phyloP scores from a whole-genome alignment of 2,797 vertebrate genomes.

The Danio albolineatus region DNA sequence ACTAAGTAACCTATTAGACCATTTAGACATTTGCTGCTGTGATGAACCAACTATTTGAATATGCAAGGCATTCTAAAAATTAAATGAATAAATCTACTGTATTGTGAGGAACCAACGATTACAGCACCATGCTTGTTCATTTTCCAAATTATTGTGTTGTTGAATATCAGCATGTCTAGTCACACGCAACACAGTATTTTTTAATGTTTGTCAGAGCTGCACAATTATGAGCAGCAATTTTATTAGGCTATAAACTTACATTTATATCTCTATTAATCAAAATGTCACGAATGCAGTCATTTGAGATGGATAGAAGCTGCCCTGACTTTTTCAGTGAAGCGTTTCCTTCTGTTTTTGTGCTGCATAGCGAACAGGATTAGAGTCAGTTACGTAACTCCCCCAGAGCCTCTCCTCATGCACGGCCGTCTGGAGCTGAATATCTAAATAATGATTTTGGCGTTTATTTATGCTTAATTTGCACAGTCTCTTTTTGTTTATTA shows the following conservation, averaged over 20 bases:
- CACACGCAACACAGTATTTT: no score
- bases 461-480: constrained; percentile 40
- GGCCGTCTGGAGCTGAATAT: constrained; percentile 53
- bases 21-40: no score
- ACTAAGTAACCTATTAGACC: no score
- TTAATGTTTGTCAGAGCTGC: no score
- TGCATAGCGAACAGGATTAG: constrained; percentile 75
- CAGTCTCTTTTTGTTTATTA: constrained; percentile 23
- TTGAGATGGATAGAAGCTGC: constrained; percentile 5
- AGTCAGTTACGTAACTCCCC: constrained; percentile 74
- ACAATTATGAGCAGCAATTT: background rate
- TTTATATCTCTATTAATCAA: background rate
- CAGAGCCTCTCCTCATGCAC: constrained; percentile 39
- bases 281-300: constrained; percentile 3
- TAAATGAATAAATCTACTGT: no score
- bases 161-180: no score
- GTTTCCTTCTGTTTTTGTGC: constrained; percentile 63
- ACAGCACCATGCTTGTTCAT: no score
- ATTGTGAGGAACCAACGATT: no score
- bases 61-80: no score
- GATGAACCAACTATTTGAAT: no score
- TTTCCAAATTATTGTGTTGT: no score
- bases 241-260: background rate
- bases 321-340: constrained; percentile 19
- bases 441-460: constrained; percentile 57